Conservation (phyloP, 2,888 invertebrate species). For the Acleris laterana region DNA sequence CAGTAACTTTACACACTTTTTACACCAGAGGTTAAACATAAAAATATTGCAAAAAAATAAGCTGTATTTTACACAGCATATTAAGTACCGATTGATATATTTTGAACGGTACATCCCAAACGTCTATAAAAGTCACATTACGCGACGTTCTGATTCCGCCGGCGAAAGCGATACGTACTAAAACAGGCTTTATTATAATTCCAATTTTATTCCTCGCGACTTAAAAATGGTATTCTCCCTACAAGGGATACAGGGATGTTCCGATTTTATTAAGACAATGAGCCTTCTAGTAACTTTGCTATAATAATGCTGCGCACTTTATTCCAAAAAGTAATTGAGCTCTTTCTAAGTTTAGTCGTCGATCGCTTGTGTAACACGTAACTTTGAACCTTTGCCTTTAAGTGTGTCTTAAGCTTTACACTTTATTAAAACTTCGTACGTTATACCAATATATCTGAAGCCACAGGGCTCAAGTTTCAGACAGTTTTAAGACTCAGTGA, state of each 20-base stretch:
- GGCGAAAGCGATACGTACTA: slow-evolving; percentile 47
- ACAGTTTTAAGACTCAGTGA: background rate
- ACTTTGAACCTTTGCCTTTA: background rate
- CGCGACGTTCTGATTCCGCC: slow-evolving; percentile 45
- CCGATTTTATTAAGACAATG: slow-evolving; percentile 1
- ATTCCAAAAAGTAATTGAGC: background rate
- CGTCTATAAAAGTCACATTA: slow-evolving; percentile 29
- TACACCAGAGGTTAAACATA: too few relatives aligned
- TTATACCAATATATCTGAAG: slow-evolving; percentile 1
- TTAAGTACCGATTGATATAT: background rate
- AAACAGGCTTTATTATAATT: slow-evolving; percentile 60
- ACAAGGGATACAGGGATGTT: slow-evolving; percentile 41
- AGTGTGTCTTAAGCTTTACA: slow-evolving; percentile 1
- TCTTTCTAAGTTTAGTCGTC: background rate
- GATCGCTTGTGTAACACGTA: background rate
- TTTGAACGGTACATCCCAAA: background rate
- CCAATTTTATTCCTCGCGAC: slow-evolving; percentile 57
- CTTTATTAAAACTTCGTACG: slow-evolving; percentile 13
- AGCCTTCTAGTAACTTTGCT: slow-evolving; percentile 13
- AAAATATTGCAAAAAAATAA: background rate
- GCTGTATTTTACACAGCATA: background rate
- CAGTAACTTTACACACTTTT: too few relatives aligned
- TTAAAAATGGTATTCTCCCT: slow-evolving; percentile 54
- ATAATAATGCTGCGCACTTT: slow-evolving; percentile 9
- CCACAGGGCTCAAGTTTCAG: background rate